These are phyloP conservation scores for Neuroscelio doddi DNA, from an alignment of 2,888 invertebrate species.

Conservation along the genomic window DNA sequence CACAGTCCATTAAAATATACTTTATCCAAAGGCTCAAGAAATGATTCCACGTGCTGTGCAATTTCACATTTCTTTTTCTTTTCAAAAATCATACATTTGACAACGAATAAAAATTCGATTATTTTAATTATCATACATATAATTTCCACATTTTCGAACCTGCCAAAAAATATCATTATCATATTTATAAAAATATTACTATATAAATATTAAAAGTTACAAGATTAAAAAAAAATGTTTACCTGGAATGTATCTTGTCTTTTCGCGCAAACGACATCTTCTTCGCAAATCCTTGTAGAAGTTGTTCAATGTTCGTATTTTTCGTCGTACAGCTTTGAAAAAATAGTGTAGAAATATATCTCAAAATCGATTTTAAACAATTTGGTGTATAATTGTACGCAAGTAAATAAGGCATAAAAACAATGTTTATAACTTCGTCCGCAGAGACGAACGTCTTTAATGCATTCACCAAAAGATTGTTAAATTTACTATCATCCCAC, in stretches of 20 bases:
- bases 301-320: constrained; percentile 10
- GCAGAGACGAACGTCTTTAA: constrained; percentile 12
- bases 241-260: constrained; percentile 12
- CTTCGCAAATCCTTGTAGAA: constrained; percentile 25
- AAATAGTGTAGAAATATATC: constrained; percentile 1
- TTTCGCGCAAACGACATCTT: constrained; percentile 24
- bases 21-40: neutral
- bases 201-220: too few species aligned
- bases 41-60: neutral
- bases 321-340: neutral
- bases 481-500: constrained; percentile 53
- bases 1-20: too few species aligned
- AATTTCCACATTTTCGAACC: too few species aligned
- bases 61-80: too few species aligned
- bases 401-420: constrained; percentile 52
- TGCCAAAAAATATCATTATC: too few species aligned
- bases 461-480: constrained; percentile 22
- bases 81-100: too few species aligned
- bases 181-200: too few species aligned
- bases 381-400: constrained; percentile 14
- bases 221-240: too few species aligned
- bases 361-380: neutral
- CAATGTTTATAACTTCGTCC: constrained; percentile 55
- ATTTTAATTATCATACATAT: too few species aligned
- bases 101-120: too few species aligned